Percentiles rank a stretch among this genome's conserved stretches.
phyloP scores from a whole-genome alignment of 2,113 vertebrate species.

The Nycticryphes semicollaris region DNA sequence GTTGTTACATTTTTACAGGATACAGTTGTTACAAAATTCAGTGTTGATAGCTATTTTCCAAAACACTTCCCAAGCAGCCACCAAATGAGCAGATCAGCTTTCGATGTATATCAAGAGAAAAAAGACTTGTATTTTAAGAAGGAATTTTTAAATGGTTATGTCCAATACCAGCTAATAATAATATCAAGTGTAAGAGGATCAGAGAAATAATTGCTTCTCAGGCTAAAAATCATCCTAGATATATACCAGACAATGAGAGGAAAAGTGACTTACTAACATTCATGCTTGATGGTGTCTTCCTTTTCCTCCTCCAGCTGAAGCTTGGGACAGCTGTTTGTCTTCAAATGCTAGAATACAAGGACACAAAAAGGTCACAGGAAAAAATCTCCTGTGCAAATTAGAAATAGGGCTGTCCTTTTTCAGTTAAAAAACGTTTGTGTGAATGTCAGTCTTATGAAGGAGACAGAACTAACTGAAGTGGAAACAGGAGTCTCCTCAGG shows the following conservation, averaged over 20 bases:
- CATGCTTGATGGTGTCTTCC: slow-evolving; percentile 21
- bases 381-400: slow-evolving; percentile 18
- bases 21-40: too few species aligned
- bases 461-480: slow-evolving; percentile 36
- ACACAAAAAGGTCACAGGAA: slow-evolving; percentile 40
- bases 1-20: not conserved
- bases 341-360: slow-evolving; percentile 30
- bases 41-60: not conserved
- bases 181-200: not conserved
- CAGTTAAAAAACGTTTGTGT: slow-evolving; percentile 23
- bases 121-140: not conserved
- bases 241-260: slow-evolving; percentile 43
- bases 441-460: slow-evolving; percentile 37
- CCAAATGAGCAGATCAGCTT: not conserved
- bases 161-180: not conserved
- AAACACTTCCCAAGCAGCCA: not conserved
- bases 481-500: slow-evolving; percentile 40
- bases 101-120: not conserved
- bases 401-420: slow-evolving; percentile 42
- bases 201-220: not conserved
- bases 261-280: slow-evolving; percentile 46
- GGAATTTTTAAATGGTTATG: not conserved
- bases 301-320: slow-evolving; percentile 48
- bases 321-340: slow-evolving; percentile 47
- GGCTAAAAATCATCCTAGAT: not conserved